phyloP scores from a whole-genome alignment of 2,888 invertebrate genomes.

The Pomacea canaliculata region DNA sequence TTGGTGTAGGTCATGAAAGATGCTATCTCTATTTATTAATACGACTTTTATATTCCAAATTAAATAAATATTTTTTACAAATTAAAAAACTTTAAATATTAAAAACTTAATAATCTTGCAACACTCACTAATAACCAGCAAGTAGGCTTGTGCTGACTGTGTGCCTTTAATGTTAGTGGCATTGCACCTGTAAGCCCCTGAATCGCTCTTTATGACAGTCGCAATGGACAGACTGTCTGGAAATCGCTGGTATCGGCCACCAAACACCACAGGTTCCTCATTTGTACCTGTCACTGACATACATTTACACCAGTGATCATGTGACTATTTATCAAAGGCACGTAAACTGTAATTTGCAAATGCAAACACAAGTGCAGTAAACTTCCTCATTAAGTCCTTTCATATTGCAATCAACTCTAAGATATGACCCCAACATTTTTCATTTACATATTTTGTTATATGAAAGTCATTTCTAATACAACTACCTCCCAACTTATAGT shows the following conservation, averaged over 20 bases:
- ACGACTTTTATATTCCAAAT: too few relatives aligned
- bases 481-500: neutral
- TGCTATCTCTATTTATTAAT: too few relatives aligned
- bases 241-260: constrained; percentile 84
- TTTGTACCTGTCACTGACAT: constrained; percentile 34
- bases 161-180: constrained; percentile 91
- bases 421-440: too few relatives aligned
- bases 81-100: neutral
- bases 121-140: constrained; percentile 76
- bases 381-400: neutral
- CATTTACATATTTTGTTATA: neutral
- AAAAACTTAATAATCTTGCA: neutral
- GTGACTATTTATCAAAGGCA: neutral
- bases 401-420: too few relatives aligned
- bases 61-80: too few relatives aligned
- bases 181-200: constrained; percentile 90
- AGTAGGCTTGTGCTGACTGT: constrained; percentile 84
- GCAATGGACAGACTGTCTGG: constrained; percentile 91
- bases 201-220: constrained; percentile 84
- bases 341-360: neutral
- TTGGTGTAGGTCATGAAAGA: too few relatives aligned
- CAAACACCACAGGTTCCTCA: constrained; percentile 67
- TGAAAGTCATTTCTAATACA: neutral
- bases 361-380: neutral
- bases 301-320: neutral